Base-by-base conservation (phyloP, 2,888 invertebrate genomes). In the Sinohyriopsis cumingii region DNA sequence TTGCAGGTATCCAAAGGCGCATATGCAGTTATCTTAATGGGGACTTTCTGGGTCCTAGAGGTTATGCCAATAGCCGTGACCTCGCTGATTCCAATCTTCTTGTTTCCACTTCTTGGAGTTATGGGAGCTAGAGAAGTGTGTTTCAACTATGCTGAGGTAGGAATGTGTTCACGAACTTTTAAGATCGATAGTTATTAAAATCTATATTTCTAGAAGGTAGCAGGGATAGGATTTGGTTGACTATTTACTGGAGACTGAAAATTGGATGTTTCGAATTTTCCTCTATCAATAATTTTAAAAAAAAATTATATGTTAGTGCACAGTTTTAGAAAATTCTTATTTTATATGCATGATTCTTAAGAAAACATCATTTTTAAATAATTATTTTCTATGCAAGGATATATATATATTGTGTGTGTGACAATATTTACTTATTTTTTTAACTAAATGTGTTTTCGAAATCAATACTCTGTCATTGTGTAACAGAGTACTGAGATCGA, bases 1-100 rank as follows among this genome's bases (percentile, higher is more conserved):
- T 76, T 78, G 18, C 79, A 86, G 86, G 83, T 83, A 12, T 71
- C 84, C 65, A 78, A 75, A 80, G 84, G 85, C 67, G 84, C 82
- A 0, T 86, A 84, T 65, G 83, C 83, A 22, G 81, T 86, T 22
- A 67, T 87, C 7, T 72, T 88, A 22, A 86, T 87, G 67, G 87
- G 84, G 0, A 67, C 82, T 7, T 88, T 77, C 72, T 89, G 88
- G 88, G 83, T 88, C 24, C 75, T 86, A 63, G 88, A 88, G 64
- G 81, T 83, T 12, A 72, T 89, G 67, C 88, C 88, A 6, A 80
- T 88, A 22, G 84, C 87, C 28, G 87, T 84, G 56, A 89, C 88
- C 59, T 85, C 87, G 69, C 74, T 89, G 59, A 83, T 89, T 25
- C 88, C 88, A 3, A 78, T 88, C 12, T 77, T 88, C 33, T 73